phyloP scores from a whole-genome alignment of 2,797 vertebrate genomes.

The Gymnodraco acuticeps region DNA sequence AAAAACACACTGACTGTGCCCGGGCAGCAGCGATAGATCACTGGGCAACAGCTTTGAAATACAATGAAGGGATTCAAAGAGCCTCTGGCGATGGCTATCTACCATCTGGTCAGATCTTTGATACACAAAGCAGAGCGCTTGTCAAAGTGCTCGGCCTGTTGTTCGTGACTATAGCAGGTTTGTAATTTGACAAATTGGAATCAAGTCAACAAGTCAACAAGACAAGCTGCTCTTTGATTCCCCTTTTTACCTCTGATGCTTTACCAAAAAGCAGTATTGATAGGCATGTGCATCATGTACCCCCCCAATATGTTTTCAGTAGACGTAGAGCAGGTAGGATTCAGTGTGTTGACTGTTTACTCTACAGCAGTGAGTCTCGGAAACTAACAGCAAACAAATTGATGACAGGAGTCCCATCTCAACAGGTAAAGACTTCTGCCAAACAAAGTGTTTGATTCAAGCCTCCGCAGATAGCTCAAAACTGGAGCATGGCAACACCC shows the following conservation, averaged over 20 bases:
- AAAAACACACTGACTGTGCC: conserved; percentile 70
- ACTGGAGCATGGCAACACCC: conserved; percentile 11
- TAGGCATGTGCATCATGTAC: conserved; percentile 12
- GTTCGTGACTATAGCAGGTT: conserved; percentile 68
- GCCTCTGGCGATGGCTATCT: conserved; percentile 72
- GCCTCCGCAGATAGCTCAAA: conserved; percentile 23
- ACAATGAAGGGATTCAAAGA: conserved; percentile 81
- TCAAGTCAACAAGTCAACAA: conserved; percentile 61
- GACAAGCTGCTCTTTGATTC: conserved; percentile 26
- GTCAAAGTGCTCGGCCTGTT: conserved; percentile 64
- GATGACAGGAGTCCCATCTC: conserved; percentile 16
- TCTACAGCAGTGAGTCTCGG: conserved; percentile 32
- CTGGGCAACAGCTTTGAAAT: conserved; percentile 73
- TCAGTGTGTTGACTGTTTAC: conserved; percentile 29
- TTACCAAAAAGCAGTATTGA: conserved; percentile 8
- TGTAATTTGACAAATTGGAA: conserved; percentile 65
- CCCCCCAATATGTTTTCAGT: conserved; percentile 16
- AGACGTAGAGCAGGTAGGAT: conserved; percentile 17
- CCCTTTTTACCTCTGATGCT: conserved; percentile 7
- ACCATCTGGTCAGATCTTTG: conserved; percentile 83
- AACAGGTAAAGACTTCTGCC: conserved; percentile 29
- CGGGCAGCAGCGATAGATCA: conserved; percentile 74
- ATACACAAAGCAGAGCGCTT: conserved; percentile 77
- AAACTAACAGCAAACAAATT: conserved; percentile 9
- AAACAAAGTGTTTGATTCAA: conserved; percentile 36